Conservation (phyloP, 2,888 invertebrate species). For the Amiota minor region DNA sequence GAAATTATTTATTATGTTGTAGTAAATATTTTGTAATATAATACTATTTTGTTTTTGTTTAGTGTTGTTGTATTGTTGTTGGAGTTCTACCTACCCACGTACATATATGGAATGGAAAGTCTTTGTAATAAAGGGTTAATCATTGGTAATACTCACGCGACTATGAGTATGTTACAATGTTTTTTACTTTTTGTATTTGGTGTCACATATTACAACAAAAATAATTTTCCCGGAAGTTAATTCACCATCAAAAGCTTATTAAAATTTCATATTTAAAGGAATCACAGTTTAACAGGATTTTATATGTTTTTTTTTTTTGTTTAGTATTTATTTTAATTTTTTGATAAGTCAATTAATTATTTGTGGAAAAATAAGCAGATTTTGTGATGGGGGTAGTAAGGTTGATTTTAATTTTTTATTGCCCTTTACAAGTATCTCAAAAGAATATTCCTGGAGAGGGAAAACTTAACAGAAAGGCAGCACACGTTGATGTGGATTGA, state of each 20-base stretch:
- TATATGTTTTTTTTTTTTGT: not conserved
- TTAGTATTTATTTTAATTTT: no score
- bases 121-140: conserved; percentile 1
- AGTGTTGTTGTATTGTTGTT: not conserved
- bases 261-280: not conserved
- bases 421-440: no score
- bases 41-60: not conserved
- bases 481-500: no score
- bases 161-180: not conserved
- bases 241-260: conserved; percentile 1
- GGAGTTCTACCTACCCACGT: not conserved
- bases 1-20: not conserved
- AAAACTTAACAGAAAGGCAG: no score
- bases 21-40: not conserved
- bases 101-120: no score
- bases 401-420: no score
- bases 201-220: not conserved
- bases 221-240: not conserved
- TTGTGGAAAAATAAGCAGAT: no score
- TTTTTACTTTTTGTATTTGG: not conserved
- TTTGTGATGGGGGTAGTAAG: no score
- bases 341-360: no score
- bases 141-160: not conserved
- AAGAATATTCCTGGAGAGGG: no score
- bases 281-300: conserved; percentile 3